Evolutionary conservation across 2,888 invertebrate species (phyloP).

Genomic region (Buathra laborator): DNA sequence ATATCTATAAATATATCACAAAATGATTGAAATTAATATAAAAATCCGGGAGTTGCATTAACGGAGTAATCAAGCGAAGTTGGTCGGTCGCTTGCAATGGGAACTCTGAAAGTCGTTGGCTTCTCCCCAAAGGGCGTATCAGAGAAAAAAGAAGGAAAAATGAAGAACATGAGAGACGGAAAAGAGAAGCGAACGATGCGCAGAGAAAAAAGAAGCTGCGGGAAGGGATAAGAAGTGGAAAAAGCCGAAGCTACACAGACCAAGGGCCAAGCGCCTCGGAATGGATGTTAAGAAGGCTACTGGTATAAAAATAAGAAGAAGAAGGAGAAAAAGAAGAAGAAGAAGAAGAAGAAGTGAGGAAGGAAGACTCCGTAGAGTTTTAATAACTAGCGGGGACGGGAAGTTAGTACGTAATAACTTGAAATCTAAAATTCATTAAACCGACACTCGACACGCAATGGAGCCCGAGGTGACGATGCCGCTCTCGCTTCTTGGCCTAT

Average conservation of each 20-base stretch:
- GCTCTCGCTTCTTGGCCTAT: constrained; percentile 47
- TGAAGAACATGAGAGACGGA: constrained; percentile 19
- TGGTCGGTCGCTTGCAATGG: neutral
- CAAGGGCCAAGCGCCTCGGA: constrained; percentile 2
- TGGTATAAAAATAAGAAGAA: constrained; percentile 4
- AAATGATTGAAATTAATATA: neutral
- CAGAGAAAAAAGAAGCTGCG: neutral
- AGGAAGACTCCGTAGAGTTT: constrained; percentile 71
- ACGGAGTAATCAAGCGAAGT: constrained; percentile 20
- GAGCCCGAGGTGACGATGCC: constrained; percentile 42
- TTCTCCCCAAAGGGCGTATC: constrained; percentile 36
- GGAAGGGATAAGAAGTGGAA: constrained; percentile 6
- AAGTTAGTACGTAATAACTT: constrained; percentile 79
- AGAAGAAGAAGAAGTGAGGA: constrained; percentile 23
- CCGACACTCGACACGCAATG: constrained; percentile 65
- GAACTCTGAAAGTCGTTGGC: constrained; percentile 6
- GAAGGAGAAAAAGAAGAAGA: neutral
- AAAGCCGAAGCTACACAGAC: neutral
- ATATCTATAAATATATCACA: neutral
- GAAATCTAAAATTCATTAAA: constrained; percentile 83
- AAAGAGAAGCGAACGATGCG: neutral
- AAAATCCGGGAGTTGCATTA: neutral
- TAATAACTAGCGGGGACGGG: constrained; percentile 76
- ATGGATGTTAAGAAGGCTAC: constrained; percentile 10
- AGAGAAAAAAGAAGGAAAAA: constrained; percentile 33